A percentile compares a stretch with the other conserved stretches of the same genome.
These are phyloP conservation scores for Agrochola lychnidis DNA, from an alignment of 2,888 invertebrate genomes.

Conservation along the genomic window DNA sequence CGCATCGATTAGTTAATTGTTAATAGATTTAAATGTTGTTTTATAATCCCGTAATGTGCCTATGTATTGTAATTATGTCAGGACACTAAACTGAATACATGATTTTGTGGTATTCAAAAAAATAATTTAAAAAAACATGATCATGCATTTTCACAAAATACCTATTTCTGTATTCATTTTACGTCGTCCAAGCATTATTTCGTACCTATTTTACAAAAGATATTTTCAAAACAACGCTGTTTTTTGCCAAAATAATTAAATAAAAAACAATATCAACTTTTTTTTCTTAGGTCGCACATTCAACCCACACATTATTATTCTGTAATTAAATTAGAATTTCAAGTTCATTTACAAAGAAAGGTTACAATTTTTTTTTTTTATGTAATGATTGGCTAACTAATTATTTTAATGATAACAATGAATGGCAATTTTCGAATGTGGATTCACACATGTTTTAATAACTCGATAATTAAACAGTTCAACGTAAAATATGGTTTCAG, in stretches of 20 bases:
- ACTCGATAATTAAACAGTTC: background rate
- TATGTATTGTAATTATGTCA: slow-evolving; percentile 62
- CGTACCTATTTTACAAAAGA: slow-evolving; percentile 39
- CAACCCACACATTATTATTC: no score
- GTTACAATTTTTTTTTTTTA: no score
- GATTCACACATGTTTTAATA: no score
- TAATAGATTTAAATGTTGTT: slow-evolving; percentile 62
- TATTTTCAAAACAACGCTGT: slow-evolving; percentile 14
- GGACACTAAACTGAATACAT: slow-evolving; percentile 48
- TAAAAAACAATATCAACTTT: background rate
- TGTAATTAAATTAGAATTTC: no score
- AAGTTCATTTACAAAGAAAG: no score
- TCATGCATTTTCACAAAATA: slow-evolving; percentile 12
- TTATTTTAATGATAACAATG: no score
- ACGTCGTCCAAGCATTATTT: slow-evolving; percentile 24
- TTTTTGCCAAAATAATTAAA: slow-evolving; percentile 10
- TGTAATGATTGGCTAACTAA: no score
- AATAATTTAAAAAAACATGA: background rate
- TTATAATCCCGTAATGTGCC: slow-evolving; percentile 72
- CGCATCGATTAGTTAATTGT: slow-evolving; percentile 37
- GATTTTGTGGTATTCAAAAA: slow-evolving; percentile 12
- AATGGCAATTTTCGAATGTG: no score
- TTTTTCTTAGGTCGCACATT: background rate
- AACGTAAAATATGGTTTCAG: background rate
- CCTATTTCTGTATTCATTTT: slow-evolving; percentile 44